Percentiles rank a stretch among this genome's conserved stretches.
Conservation (phyloP, 2,113 vertebrate species). For the Rhodinocichla rosea region DNA sequence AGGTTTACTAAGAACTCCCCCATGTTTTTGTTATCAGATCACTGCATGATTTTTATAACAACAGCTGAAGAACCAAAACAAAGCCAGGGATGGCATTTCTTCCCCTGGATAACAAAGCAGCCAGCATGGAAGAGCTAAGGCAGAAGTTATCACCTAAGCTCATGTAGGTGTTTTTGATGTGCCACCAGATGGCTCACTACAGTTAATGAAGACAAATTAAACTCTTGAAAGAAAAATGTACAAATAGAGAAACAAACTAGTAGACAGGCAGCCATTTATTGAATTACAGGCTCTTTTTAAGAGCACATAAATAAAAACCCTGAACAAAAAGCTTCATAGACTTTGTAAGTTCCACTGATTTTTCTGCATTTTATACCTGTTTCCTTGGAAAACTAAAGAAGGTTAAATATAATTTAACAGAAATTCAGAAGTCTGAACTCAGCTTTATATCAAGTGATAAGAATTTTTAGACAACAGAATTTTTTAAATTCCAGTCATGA, state of each 20-base stretch:
- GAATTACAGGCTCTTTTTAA: neutral
- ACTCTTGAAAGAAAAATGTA: neutral
- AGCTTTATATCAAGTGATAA: neutral
- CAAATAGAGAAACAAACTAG: neutral
- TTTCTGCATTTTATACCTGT: neutral
- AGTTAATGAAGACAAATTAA: neutral
- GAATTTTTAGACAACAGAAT: neutral
- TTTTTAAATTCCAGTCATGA: neutral
- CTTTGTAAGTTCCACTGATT: neutral
- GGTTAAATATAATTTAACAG: neutral
- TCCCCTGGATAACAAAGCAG: neutral
- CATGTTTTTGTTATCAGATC: neutral
- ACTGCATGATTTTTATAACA: neutral
- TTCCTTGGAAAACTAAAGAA: neutral
- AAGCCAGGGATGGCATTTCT: neutral
- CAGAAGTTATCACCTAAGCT: neutral
- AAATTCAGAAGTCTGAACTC: neutral
- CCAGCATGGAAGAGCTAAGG: neutral
- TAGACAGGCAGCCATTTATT: neutral
- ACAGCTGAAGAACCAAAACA: neutral
- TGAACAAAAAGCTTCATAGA: neutral
- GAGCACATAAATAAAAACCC: neutral
- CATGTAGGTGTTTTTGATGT: neutral
- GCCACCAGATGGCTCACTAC: slow-evolving; percentile 27
- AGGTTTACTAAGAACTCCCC: neutral